Evolutionary conservation across 2,797 vertebrate genomes (phyloP), one percentile per base, ranked within the genome.

Genomic region (Calcarius lapponicus): DNA sequence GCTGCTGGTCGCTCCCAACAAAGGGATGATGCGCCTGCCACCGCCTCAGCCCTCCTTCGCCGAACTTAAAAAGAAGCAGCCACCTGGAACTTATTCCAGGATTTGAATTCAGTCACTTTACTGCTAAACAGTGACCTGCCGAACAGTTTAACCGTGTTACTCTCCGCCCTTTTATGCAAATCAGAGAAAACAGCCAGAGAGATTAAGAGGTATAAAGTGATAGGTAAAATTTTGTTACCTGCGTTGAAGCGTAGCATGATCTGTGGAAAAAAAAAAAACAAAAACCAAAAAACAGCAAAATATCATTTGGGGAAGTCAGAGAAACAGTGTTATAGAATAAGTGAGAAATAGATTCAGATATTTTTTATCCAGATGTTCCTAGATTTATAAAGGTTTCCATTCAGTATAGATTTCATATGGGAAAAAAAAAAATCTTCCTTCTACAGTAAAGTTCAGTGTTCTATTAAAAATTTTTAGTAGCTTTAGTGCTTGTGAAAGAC

Each of bases 41-140:
- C 92, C 71, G 45, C 88, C 86, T 81, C 85, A 87, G 82, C 85
- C 76, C 56, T 90, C 96, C 86, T 94, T 94, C 42, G 79, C 53
- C 74, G n/a, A 95, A 96, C 54, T 95, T 92, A 82, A 80, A 95
- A 95, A 74, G 93, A 79, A 93, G 86, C 93, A 94, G 79, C 91
- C 92, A 86, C 51, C 87, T 95, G 96, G 92, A 97, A 97, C 91
- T 91, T 93, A 95, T 92, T 95, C 54, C 86, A 86, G 80, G 94
- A 80, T 96, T 95, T 96, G 86, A 97, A 90, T 97, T 92, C 92
- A 78, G 93, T 88, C 96, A 84, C 87, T 96, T 96, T 65, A 38
- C 43, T 95, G 86, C 90, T 96, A 93, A 88, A 92, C 93, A 96
- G 85, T 84, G 60, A 97, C 95, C 93, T 75, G 84, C 66, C 64